Base-by-base conservation (phyloP, 2,113 vertebrate species). In the Accipiter virgatus region DNA sequence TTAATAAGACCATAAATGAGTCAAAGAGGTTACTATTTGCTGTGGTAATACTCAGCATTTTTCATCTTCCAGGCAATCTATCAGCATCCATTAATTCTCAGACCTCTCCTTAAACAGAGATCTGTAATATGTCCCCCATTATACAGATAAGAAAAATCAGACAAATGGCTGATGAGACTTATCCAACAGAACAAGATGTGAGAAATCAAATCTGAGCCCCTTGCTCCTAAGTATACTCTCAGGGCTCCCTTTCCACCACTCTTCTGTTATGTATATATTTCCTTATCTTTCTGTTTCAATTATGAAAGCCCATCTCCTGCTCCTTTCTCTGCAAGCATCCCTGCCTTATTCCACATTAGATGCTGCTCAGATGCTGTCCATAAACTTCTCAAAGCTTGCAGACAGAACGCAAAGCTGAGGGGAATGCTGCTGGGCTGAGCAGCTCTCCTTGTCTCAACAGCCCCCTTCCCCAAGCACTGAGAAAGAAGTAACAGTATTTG, bases 1-100 rank as follows among this genome's bases (percentile, higher is more conserved):
- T 58, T 94, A 97, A 88, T 95, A 94, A 97, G 79, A 96, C 73
- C 86, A 95, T 67, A 93, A 96, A 96, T 92, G 65, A 97, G 86
- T 96, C 84, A 93, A 95, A 97, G 31, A 71, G 68, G 68, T 95
- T 95, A 92, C 79, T 88, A 36, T 95, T 91, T 97, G 58, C 93
- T 92, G 61, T 81, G 71, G 34, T 65, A 90, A 80, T 73, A 88
- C 50, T 67, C 48, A 84, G 61, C 82, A 71, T 81, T 96, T 93
- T 96, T 91, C 78, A 94, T 90, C 67, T 93, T 88, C 27, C 52
- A 74, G 59, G 71, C 43, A 66, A 48, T 94, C 79, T 72, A 87
- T 55, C 77, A 93, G 78, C 56, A 90, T 89, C 81, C 58, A 68
- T 95, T 95, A 89, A 90, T 93, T 72, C 62, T 94, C 62, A 93